These are phyloP conservation scores for Mimumesa dahlbomi DNA, from an alignment of 2,888 invertebrate species.

Conservation along the genomic window DNA sequence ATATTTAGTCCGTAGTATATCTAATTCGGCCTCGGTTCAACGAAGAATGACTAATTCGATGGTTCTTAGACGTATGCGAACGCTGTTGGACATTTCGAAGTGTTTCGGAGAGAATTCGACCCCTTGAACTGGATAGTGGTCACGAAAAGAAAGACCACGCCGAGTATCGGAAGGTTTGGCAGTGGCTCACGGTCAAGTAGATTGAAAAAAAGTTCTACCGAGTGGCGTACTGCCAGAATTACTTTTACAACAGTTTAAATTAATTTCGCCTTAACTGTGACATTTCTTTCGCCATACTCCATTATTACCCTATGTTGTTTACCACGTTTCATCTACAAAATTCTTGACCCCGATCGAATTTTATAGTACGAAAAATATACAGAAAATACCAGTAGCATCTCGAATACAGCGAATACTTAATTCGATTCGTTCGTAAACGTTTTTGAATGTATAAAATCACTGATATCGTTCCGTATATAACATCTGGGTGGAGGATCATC, in stretches of 20 bases:
- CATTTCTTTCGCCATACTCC: background rate
- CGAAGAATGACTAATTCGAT: conserved; percentile 56
- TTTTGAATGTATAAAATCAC: too few species aligned
- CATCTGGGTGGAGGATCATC: too few species aligned
- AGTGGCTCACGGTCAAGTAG: conserved; percentile 65
- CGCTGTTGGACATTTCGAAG: conserved; percentile 38
- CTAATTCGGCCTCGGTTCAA: conserved; percentile 48
- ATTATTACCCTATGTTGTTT: background rate
- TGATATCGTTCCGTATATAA: too few species aligned
- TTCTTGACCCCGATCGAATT: too few species aligned
- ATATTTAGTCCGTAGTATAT: conserved; percentile 45
- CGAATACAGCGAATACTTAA: too few species aligned
- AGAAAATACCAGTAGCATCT: too few species aligned
- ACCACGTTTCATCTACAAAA: background rate
- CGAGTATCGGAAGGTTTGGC: conserved; percentile 65
- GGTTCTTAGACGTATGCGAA: conserved; percentile 20
- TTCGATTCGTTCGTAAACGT: too few species aligned
- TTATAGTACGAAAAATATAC: too few species aligned
- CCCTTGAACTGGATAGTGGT: conserved; percentile 56
- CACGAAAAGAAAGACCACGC: conserved; percentile 46
- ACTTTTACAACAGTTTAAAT: conserved; percentile 46
- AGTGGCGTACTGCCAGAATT: conserved; percentile 55
- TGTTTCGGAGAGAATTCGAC: conserved; percentile 54
- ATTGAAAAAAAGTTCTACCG: conserved; percentile 45
- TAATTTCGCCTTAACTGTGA: conserved; percentile 26